Evolutionary conservation across 1,140 invertebrate genomes (phyloP), one percentile per base, ranked within the genome.

Genomic region (Popillia japonica): DNA sequence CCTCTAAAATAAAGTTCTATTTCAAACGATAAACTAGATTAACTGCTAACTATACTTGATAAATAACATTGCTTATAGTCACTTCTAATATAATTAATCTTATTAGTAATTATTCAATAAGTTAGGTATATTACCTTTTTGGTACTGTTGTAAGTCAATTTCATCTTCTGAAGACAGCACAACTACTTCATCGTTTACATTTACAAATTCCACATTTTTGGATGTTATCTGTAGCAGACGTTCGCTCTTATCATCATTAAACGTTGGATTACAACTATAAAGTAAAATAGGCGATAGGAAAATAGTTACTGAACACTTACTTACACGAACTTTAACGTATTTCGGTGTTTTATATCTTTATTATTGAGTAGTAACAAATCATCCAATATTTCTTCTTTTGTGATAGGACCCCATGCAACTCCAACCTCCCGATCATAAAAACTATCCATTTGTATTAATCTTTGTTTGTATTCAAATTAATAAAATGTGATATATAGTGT

Each of bases 331-430:
- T 22, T 68, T 68, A 68, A 27, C 10, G 61, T 68, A 68, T 9
- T 22, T 34, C 61, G 27, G 27, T 10, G 61, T 34, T 34, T 1
- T 23, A 68, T 22, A 10, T 68, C 27, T 22, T 9, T 68, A 22
- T 68, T 68, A 14, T 22, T 22, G 9, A 6, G 6, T 27, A 68
- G 8, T 23, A 68, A 27, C 14, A 68, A 10, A 34, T 68, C 61
- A 34, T 68, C 61, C 22, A 68, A 27, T 8, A 68, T 23, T 68
- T 68, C 61, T 34, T 68, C 7, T 27, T 68, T 68, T 14, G 61
- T 68, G 20, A 68, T 14, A 68, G 61, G 61, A 3, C 61, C 61
- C 61, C 61, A 68, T 68, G 61, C 61, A 68, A 68, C 9, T 22
- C 61, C 61, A 10, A 11, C 20, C 22, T 68, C 61, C 22, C 61